Conservation (phyloP, 2,888 invertebrate species). For the Brachypterus glaber region DNA sequence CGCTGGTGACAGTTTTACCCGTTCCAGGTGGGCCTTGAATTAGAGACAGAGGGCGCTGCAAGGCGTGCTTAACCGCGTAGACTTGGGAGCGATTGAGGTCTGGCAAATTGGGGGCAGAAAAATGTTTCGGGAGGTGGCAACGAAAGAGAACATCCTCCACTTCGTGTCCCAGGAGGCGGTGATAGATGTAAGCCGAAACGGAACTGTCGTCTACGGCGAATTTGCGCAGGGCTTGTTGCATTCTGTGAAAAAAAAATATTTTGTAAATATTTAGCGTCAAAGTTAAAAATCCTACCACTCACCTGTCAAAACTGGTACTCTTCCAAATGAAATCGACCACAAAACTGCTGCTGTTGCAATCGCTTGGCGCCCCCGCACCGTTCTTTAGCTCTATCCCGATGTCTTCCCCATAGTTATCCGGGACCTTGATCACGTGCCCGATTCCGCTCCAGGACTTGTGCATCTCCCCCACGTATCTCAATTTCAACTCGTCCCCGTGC, state of each 20-base stretch:
- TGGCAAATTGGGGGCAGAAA: conserved; percentile 94
- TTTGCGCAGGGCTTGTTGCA: conserved; percentile 89
- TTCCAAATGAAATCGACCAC: conserved; percentile 99
- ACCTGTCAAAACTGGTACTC: conserved; percentile 94
- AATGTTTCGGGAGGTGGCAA: conserved; percentile 88
- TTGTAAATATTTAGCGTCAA: neutral
- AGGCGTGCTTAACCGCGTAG: conserved; percentile 95
- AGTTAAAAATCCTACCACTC: conserved; percentile 23
- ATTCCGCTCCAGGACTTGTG: conserved; percentile 96
- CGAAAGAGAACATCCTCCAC: conserved; percentile 89
- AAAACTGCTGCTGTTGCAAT: conserved; percentile 90
- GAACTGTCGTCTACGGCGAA: conserved; percentile 95
- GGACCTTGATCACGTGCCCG: conserved; percentile 94
- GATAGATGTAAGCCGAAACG: conserved; percentile 96
- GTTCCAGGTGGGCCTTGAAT: conserved; percentile 98
- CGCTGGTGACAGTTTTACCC: conserved; percentile 98
- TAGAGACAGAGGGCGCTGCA: conserved; percentile 89
- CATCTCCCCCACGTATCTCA: conserved; percentile 86
- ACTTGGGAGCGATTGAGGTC: conserved; percentile 97
- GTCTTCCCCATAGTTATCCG: conserved; percentile 95
- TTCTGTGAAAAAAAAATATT: conserved; percentile 46
- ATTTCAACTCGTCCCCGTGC: conserved; percentile 94
- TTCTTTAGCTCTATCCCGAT: conserved; percentile 94
- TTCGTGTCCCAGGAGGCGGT: conserved; percentile 88
- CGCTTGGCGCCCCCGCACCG: conserved; percentile 83